Conservation (phyloP, 1,140 invertebrate species). For the Scylla paramamosain region DNA sequence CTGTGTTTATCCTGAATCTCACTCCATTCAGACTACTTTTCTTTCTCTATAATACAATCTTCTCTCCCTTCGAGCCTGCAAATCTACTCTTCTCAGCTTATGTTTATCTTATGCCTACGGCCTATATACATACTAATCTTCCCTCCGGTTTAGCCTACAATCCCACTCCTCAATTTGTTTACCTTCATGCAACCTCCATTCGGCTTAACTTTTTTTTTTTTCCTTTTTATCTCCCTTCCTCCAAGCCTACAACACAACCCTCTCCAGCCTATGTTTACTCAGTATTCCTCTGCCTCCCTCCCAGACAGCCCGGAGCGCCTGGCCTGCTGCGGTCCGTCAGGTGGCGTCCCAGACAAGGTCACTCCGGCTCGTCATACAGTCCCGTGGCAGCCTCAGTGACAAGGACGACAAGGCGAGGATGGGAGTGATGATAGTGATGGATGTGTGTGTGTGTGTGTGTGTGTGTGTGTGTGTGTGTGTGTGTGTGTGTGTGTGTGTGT, state of each 20-base stretch:
- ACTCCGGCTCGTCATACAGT: neutral
- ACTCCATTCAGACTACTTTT: too few relatives aligned
- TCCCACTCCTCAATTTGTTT: too few relatives aligned
- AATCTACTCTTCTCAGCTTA: too few relatives aligned
- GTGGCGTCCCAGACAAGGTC: neutral
- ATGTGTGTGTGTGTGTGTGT: neutral
- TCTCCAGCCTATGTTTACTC: neutral
- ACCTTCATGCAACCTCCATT: too few relatives aligned
- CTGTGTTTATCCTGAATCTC: too few relatives aligned
- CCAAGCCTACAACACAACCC: neutral
- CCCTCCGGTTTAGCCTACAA: too few relatives aligned
- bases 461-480: slow-evolving; percentile 3
- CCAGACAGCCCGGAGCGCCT: neutral
- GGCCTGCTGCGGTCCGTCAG: neutral
- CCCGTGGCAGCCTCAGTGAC: neutral
- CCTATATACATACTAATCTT: too few relatives aligned
- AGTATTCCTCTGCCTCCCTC: neutral
- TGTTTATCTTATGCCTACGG: too few relatives aligned
- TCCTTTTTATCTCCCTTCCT: too few relatives aligned
- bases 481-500: slow-evolving; percentile 3
- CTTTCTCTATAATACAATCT: too few relatives aligned
- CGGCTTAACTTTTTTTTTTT: too few relatives aligned
- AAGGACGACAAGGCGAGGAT: neutral
- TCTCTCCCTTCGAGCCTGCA: too few relatives aligned
- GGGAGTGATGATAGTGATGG: neutral